These are phyloP conservation scores for Diabrotica undecimpunctata DNA, from an alignment of 1,140 invertebrate species.

Conservation along the genomic window DNA sequence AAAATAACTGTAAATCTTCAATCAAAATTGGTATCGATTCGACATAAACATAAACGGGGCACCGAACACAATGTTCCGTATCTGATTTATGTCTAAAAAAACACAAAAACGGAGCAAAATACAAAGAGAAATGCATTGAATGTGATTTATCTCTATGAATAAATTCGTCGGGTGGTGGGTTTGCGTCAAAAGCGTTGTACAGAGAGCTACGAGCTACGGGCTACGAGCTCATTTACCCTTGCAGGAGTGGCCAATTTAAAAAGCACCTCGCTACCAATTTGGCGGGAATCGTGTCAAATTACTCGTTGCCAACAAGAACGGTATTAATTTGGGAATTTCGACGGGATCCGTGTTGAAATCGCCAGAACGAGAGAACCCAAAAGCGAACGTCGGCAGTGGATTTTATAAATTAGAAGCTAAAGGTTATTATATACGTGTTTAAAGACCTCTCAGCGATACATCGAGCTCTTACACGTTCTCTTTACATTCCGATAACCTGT, in stretches of 20 bases:
- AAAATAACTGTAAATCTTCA: constrained; percentile 18
- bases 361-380: background rate
- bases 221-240: constrained; percentile 1
- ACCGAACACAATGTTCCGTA: constrained; percentile 19
- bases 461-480: background rate
- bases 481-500: too few species aligned
- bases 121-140: constrained; percentile 18
- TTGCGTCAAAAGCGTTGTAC: constrained; percentile 11
- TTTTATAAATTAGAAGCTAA: background rate
- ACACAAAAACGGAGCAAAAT: constrained; percentile 15
- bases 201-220: background rate
- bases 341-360: background rate
- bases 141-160: constrained; percentile 18
- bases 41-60: constrained; percentile 18
- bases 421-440: constrained; percentile 1
- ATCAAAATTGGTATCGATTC: constrained; percentile 19
- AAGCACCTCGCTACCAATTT: constrained; percentile 1
- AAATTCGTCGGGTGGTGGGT: constrained; percentile 10
- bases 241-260: constrained; percentile 2
- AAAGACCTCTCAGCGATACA: background rate
- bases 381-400: background rate
- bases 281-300: background rate
- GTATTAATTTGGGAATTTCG: constrained; percentile 1
- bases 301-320: background rate
- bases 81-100: constrained; percentile 17